Evolutionary conservation across 92 coral and sea anemone species (phyloP), one percentile per base, ranked within the genome.

Genomic region (Epizoanthus illoricatus): DNA sequence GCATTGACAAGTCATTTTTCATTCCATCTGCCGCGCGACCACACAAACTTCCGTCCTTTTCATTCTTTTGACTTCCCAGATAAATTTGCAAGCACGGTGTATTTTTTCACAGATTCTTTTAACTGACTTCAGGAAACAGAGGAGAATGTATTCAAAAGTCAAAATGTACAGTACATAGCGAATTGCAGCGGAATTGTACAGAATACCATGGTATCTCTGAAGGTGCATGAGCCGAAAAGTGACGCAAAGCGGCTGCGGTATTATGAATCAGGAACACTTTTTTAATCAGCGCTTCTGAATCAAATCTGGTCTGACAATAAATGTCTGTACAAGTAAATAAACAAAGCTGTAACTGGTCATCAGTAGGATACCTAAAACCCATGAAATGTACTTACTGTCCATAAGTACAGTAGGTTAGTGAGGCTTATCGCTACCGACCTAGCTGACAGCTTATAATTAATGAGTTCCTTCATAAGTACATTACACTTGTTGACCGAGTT

Each of bases 1-100:
- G 33, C 65, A 56, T 40, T 78, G 82, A 78, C 82, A 62, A 42
- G 58, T 78, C 82, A 78, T 78, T 78, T 78, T 78, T 78, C 82
- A 78, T 63, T 78, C 4, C 5, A 63, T 78, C 61, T 78, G 60
- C 82, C 82, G 82, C 82, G 42, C 69, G 43, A 70, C 67, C 60
- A 52, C 3, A 71, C 76, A 19, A 0, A 33, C 65, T 40, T 75
- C 68, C 18, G 66, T 19, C 55, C 36, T 75, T 20, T 62, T 62
- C 60, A 40, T 33, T 28, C 33, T 3, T 16, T 40, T 75, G 56
- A 75, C 52, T 39, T 40, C 20, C 41, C 17, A 24, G 17, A 59
- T 16, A 56, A 54, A 11, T 55, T 23, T n/a, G 5, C 62, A 2
- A 19, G 28, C 24, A 75, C 40, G 62, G 1, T 19, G 40, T 7